phyloP scores from a whole-genome alignment of 2,888 invertebrate species.

The Chrysolina haemoptera region DNA sequence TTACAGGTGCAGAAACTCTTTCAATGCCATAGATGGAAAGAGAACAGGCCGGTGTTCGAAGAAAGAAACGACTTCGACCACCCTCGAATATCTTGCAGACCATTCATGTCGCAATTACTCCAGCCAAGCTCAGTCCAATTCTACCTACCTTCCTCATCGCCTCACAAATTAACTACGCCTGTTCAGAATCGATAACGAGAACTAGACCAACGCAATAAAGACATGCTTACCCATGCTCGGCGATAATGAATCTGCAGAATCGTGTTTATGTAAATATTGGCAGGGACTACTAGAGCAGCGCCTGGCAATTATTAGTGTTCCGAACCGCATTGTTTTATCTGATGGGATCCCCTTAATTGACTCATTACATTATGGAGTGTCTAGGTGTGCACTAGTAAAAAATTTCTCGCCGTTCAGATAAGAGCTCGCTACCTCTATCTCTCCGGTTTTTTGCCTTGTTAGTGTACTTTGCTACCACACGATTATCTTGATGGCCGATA shows the following conservation, averaged over 20 bases:
- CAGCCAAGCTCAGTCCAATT: not conserved
- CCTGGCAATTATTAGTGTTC: slow-evolving; percentile 67
- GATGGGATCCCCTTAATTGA: slow-evolving; percentile 68
- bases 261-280: slow-evolving; percentile 69
- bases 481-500: slow-evolving; percentile 62
- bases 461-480: slow-evolving; percentile 57
- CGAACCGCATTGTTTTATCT: slow-evolving; percentile 66
- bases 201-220: slow-evolving; percentile 53
- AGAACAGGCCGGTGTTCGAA: too few species aligned
- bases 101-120: not conserved
- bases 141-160: not conserved
- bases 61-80: not conserved
- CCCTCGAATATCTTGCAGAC: not conserved
- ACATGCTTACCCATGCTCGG: slow-evolving; percentile 52
- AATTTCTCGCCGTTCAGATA: slow-evolving; percentile 68
- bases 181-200: slow-evolving; percentile 33
- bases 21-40: too few species aligned
- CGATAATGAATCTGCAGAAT: slow-evolving; percentile 66
- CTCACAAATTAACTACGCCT: not conserved
- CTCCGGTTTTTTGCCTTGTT: slow-evolving; percentile 61
- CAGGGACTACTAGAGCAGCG: slow-evolving; percentile 60
- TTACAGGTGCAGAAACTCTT: too few species aligned
- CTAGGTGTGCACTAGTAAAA: slow-evolving; percentile 69
- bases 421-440: slow-evolving; percentile 57
- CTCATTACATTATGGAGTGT: slow-evolving; percentile 68